A percentile compares a stretch with the other conserved stretches of the same genome.
phyloP scores from a whole-genome alignment of 2,888 invertebrate genomes.

The Oscheius sp. region DNA sequence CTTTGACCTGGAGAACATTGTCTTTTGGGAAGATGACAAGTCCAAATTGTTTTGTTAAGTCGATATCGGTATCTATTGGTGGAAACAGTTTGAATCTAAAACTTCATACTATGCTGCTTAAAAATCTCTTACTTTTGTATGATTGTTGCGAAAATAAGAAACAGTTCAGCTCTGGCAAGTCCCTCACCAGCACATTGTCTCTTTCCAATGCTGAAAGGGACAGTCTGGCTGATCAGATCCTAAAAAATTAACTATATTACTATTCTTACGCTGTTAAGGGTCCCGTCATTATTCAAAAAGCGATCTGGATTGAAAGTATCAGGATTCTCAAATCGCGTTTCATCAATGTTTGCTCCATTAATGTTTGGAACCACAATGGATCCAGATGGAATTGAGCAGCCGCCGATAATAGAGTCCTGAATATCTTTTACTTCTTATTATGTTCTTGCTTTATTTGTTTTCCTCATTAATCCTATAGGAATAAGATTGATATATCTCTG shows the following conservation, averaged over 20 bases:
- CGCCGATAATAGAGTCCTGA: constrained; percentile 28
- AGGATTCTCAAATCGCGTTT: constrained; percentile 39
- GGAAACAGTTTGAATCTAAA: constrained; percentile 1
- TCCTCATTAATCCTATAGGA: constrained; percentile 23
- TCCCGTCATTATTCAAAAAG: constrained; percentile 43
- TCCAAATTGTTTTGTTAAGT: not conserved
- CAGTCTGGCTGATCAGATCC: constrained; percentile 38
- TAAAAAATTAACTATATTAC: constrained; percentile 27
- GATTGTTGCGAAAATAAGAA: constrained; percentile 37
- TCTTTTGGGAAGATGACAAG: constrained; percentile 1
- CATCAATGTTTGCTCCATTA: constrained; percentile 40
- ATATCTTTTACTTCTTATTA: not conserved
- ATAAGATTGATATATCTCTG: constrained; percentile 44
- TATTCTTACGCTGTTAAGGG: constrained; percentile 36
- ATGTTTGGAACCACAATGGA: constrained; percentile 36
- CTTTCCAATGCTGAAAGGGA: constrained; percentile 50
- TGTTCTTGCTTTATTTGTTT: not conserved
- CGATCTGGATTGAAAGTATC: constrained; percentile 45
- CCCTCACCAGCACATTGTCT: constrained; percentile 51
- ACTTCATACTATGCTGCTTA: not conserved
- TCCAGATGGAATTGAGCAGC: constrained; percentile 28
- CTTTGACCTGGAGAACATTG: not conserved
- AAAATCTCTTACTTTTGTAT: constrained; percentile 35
- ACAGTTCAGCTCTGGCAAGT: constrained; percentile 50
- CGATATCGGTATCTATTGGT: no score